A percentile compares a stretch with the other conserved stretches of the same genome.
Conservation (phyloP, 2,797 vertebrate species). For the Chaetophractus vellerosus region DNA sequence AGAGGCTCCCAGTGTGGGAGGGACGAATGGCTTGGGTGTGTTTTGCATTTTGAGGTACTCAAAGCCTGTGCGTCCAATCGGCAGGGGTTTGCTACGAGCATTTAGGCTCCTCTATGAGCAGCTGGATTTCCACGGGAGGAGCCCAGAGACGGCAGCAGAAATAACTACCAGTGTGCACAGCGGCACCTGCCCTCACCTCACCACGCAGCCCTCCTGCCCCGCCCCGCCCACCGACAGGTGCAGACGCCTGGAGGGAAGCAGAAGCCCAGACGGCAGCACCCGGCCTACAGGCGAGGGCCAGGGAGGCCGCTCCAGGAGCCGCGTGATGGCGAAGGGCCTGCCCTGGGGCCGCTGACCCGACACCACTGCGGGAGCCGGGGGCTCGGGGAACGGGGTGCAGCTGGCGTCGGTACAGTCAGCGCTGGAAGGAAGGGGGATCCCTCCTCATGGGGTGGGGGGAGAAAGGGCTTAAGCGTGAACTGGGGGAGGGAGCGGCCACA, state of each 20-base stretch:
- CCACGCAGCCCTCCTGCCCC: no score
- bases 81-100: rapidly evolving
- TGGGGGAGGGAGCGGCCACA: rapidly evolving
- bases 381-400: neutral
- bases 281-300: no score
- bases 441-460: rapidly evolving
- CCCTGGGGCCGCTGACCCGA: neutral
- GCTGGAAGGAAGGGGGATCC: neutral
- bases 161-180: no score
- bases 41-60: neutral
- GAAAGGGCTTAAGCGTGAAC: neutral
- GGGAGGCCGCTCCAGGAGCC: rapidly evolving
- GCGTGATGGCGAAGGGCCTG: rapidly evolving
- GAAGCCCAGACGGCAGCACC: no score
- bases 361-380: neutral
- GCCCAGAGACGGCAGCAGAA: neutral
- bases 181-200: no score
- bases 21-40: rapidly evolving
- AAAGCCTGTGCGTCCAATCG: rapidly evolving
- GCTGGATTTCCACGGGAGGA: neutral
- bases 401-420: rapidly evolving
- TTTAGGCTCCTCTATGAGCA: rapidly evolving
- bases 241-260: no score
- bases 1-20: rapidly evolving
- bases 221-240: no score